These are phyloP conservation scores for Rhabdornis inornatus DNA, from an alignment of 2,113 vertebrate species.

Conservation along the genomic window DNA sequence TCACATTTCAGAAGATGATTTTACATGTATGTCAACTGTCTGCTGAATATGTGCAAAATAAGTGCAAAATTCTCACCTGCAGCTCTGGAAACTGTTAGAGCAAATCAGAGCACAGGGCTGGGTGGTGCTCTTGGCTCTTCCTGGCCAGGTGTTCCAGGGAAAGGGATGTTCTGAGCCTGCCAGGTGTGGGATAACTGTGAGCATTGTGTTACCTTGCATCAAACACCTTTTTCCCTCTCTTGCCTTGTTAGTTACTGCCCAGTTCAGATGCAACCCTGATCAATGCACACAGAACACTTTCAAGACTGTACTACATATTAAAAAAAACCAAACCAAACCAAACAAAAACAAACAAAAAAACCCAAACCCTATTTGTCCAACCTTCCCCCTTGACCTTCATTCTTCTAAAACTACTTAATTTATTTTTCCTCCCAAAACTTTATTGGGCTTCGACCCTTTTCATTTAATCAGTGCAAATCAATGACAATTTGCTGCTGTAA, in stretches of 20 bases:
- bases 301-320: not conserved
- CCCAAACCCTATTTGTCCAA: not conserved
- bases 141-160: not conserved
- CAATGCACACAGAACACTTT: not conserved
- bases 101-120: not conserved
- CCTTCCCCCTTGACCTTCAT: not conserved
- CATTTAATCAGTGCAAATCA: not conserved
- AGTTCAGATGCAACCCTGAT: not conserved
- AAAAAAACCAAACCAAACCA: no score
- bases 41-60: not conserved
- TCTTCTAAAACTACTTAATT: not conserved
- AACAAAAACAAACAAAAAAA: no score
- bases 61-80: not conserved
- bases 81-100: not conserved
- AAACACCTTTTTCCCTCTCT: accelerated
- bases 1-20: not conserved
- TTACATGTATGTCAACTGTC: accelerated
- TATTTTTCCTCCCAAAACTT: not conserved
- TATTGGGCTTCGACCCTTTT: not conserved
- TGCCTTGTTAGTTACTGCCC: not conserved
- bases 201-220: not conserved
- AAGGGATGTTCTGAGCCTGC: accelerated
- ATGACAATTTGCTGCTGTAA: not conserved
- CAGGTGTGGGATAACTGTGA: no score
- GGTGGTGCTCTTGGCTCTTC: accelerated